These are phyloP conservation scores for Eurytoma adleriae DNA, from an alignment of 2,888 invertebrate species.

Conservation along the genomic window DNA sequence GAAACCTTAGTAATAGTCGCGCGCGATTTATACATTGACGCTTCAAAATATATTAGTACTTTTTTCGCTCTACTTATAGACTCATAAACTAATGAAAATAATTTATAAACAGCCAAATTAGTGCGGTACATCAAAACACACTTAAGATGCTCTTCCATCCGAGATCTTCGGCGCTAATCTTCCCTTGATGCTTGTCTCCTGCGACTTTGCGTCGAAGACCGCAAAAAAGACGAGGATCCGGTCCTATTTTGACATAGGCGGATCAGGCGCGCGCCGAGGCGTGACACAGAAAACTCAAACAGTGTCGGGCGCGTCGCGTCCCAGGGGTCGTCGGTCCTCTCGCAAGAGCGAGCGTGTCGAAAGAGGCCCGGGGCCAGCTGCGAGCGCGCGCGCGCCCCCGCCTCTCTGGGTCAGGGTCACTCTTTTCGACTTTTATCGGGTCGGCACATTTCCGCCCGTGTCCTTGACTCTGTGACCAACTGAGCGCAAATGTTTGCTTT, in stretches of 20 bases:
- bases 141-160: too few species aligned
- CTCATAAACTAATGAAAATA: too few species aligned
- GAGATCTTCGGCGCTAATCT: too few species aligned
- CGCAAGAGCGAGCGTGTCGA: constrained; percentile 4
- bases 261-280: constrained; percentile 39
- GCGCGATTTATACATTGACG: too few species aligned
- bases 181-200: too few species aligned
- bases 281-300: constrained; percentile 1
- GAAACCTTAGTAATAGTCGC: too few species aligned
- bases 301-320: not conserved
- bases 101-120: too few species aligned
- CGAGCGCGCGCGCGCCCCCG: not conserved
- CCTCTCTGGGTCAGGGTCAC: constrained; percentile 63
- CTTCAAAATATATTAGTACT: too few species aligned
- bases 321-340: not conserved
- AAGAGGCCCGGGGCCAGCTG: constrained; percentile 23
- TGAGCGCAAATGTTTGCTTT: constrained; percentile 11
- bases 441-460: not conserved
- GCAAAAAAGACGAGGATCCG: not conserved
- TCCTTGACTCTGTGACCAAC: constrained; percentile 22
- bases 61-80: too few species aligned
- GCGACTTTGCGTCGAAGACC: too few species aligned
- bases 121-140: too few species aligned
- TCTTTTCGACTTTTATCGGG: constrained; percentile 47
- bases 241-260: not conserved